Percentiles rank a stretch among this genome's conserved stretches.
Conservation (phyloP, 2,888 invertebrate species). For the Matsumyia berberina region DNA sequence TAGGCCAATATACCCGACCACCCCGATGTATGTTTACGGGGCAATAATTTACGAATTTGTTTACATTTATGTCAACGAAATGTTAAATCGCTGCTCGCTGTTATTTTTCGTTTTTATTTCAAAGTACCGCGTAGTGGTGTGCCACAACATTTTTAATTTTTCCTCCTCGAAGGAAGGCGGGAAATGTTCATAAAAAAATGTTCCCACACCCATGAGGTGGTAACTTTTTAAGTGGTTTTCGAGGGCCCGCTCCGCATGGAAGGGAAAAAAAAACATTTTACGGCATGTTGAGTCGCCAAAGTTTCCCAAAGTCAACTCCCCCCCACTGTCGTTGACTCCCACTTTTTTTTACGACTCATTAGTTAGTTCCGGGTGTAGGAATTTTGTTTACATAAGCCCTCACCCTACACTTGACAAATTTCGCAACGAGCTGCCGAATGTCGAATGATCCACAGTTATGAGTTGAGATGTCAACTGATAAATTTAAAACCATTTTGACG, state of each 20-base stretch:
- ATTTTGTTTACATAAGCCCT: neutral
- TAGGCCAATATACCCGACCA: neutral
- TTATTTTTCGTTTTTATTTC: conserved; percentile 3
- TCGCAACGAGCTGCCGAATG: conserved; percentile 13
- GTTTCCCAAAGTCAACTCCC: neutral
- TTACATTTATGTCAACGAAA: neutral
- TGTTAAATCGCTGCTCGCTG: neutral
- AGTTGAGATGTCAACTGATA: conserved; percentile 11
- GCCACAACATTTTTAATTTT: neutral
- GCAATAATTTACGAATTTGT: neutral
- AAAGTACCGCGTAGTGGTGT: too few relatives aligned
- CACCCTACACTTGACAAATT: neutral
- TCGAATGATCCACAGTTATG: conserved; percentile 13
- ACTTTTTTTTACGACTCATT: neutral
- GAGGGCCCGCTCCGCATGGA: neutral
- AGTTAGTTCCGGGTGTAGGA: neutral
- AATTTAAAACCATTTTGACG: neutral
- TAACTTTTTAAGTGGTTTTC: neutral
- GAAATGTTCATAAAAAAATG: neutral
- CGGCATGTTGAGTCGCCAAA: conserved; percentile 7
- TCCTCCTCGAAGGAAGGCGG: neutral
- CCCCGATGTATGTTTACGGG: neutral
- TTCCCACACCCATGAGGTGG: neutral
- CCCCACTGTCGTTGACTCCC: too few relatives aligned
- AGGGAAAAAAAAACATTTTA: conserved; percentile 2